A percentile compares a stretch with the other conserved stretches of the same genome.
These are phyloP conservation scores for Callipepla squamata DNA, from an alignment of 2,113 vertebrate species.

Conservation along the genomic window DNA sequence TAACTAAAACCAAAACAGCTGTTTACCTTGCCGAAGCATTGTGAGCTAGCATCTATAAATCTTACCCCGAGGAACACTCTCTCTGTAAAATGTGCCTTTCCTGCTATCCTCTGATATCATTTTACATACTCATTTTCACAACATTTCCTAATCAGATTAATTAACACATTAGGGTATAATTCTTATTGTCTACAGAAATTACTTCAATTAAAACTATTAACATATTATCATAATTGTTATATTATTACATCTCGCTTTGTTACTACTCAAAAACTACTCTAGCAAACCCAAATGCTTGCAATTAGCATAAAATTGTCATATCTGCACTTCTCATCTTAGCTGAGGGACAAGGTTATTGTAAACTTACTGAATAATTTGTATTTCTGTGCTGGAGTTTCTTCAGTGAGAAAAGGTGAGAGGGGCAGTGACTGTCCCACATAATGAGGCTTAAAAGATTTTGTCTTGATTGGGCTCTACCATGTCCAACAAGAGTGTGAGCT, in stretches of 20 bases:
- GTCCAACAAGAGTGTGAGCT: neutral
- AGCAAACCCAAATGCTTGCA: constrained; percentile 1
- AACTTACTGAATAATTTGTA: neutral
- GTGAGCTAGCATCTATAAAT: constrained; percentile 41
- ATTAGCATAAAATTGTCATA: neutral
- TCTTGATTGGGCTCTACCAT: neutral
- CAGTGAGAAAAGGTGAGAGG: neutral
- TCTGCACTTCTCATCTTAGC: neutral
- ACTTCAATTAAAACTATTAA: constrained; percentile 67
- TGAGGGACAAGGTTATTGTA: neutral
- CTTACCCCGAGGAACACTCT: constrained; percentile 13
- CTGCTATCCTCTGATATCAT: neutral
- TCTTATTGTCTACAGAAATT: constrained; percentile 67
- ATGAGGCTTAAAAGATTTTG: neutral
- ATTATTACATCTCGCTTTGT: constrained; percentile 39
- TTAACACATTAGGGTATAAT: constrained; percentile 64
- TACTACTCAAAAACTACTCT: constrained; percentile 28
- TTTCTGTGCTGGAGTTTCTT: neutral
- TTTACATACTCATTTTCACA: constrained; percentile 26
- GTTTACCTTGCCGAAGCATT: constrained; percentile 47
- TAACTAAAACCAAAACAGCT: constrained; percentile 63
- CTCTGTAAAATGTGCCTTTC: neutral
- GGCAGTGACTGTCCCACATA: neutral
- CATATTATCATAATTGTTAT: constrained; percentile 51
- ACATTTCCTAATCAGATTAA: constrained; percentile 55